phyloP scores from a whole-genome alignment of 2,888 invertebrate species.

The Dromius quadrimaculatus region DNA sequence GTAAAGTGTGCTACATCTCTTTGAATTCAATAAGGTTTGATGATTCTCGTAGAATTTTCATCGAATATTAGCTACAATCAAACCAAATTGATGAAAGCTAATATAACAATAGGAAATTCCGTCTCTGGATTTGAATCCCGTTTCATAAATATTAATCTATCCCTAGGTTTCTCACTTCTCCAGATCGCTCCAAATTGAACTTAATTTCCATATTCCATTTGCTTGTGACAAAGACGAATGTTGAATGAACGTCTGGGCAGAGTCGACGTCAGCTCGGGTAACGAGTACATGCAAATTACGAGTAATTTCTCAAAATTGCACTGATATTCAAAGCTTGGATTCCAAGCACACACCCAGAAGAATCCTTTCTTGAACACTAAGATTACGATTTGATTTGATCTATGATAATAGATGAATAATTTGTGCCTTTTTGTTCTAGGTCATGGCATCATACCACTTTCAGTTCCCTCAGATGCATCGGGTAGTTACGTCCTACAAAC shows the following conservation, averaged over 20 bases:
- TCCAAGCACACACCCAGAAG: too few relatives aligned
- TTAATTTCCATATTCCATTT: constrained; percentile 51
- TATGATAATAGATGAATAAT: too few relatives aligned
- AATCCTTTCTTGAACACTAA: too few relatives aligned
- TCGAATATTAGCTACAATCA: too few relatives aligned
- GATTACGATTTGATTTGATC: too few relatives aligned
- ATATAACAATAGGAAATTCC: too few relatives aligned
- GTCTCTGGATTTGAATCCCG: too few relatives aligned
- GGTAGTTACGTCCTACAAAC: constrained; percentile 74
- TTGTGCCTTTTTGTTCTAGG: constrained; percentile 69
- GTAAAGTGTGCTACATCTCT: too few relatives aligned
- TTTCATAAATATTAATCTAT: too few relatives aligned
- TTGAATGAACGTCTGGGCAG: constrained; percentile 31
- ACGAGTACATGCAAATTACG: constrained; percentile 43
- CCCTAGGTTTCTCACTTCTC: neutral
- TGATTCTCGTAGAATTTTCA: too few relatives aligned
- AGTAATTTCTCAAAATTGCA: constrained; percentile 42
- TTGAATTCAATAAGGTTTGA: too few relatives aligned
- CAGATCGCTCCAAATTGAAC: constrained; percentile 44
- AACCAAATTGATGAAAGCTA: too few relatives aligned
- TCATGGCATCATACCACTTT: constrained; percentile 73
- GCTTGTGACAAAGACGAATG: constrained; percentile 46
- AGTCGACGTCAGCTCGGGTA: neutral
- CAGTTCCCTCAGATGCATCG: constrained; percentile 72
- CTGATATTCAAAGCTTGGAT: constrained; percentile 19